Base-by-base conservation (phyloP, 23 tunicate species). In the Trididemnum nubilum region DNA sequence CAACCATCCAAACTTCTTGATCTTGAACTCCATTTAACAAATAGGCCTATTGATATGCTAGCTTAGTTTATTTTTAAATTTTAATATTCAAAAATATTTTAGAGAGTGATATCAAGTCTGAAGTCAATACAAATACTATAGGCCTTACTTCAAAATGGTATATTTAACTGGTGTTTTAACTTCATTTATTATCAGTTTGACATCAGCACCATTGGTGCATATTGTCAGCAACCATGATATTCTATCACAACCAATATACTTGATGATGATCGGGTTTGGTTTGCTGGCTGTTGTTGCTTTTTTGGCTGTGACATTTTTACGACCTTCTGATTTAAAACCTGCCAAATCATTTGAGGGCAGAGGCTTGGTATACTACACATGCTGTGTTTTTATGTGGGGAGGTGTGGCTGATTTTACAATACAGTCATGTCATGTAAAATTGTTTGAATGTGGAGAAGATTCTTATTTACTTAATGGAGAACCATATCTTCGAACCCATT, bases 341-440 rank as follows among this genome's bases (percentile, higher is more conserved):
- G 23, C 21, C 0, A 67, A 73, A 36, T 4, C 18, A 2, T 15
- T 80, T 4, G 81, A 85, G 65, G 72, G 72, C 0, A 24, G 90
- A 24, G 97, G 83, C 4, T 72, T 81, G 21, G 34, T 91, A 21
- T 91, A 81, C 54, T 91, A 91, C 80, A 85, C 85, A 78, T 85
- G 90, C 33, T 86, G 90, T 57, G 30, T 91, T 28, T 91, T 91
- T 69, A 72, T 88, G 81, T 91, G 90, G 90, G 85, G 89, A 51
- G 52, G 87, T 28, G 39, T 77, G 30, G 81, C 85, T 23, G 97
- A 91, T 35, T 2, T 85, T 2, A 5, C 79, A 26, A 9, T 85
- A 3, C 90, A 85, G 69, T 2, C 36, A 1, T n/a, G 51, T 31
- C 59, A 57, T 40, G 51, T 75, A 22, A 76, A 74, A 27, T 35